Evolutionary conservation across 1,140 invertebrate genomes (phyloP).

Genomic region (Zeugodacus cucurbitae): DNA sequence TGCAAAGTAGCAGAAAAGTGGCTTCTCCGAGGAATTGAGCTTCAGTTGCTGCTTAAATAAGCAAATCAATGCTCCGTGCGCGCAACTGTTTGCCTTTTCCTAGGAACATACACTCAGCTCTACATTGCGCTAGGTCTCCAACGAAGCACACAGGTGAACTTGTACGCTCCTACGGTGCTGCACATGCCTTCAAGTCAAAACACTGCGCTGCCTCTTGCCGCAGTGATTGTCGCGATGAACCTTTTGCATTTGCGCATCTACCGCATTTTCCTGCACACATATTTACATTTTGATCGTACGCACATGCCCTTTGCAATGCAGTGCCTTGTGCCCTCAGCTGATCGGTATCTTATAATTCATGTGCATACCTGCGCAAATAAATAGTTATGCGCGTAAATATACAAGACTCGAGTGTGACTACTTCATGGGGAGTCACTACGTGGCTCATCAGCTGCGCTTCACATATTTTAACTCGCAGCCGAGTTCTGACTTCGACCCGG

Average conservation of each 20-base stretch:
- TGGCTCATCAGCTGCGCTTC: not conserved
- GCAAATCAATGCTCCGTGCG: not conserved
- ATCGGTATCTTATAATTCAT: slow-evolving; percentile 28
- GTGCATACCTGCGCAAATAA: slow-evolving; percentile 24
- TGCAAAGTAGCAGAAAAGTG: not conserved
- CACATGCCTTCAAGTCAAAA: not conserved
- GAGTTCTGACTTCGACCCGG: not conserved
- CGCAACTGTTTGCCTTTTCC: not conserved
- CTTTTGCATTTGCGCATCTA: not conserved
- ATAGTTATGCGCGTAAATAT: not conserved
- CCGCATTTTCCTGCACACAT: not conserved
- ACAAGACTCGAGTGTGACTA: not conserved
- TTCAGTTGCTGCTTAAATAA: not conserved
- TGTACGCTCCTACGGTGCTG: not conserved
- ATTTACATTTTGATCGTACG: slow-evolving; percentile 23
- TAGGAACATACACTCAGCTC: not conserved
- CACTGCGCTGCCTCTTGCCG: not conserved
- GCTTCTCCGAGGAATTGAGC: not conserved
- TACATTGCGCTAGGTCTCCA: not conserved
- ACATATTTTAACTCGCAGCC: not conserved
- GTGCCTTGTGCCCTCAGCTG: not conserved
- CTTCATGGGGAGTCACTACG: not conserved
- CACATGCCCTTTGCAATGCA: not conserved
- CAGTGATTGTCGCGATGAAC: not conserved
- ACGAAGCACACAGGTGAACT: not conserved